Base-by-base conservation (phyloP, 92 coral and sea anemone species). In the Pocillopora meandrina region DNA sequence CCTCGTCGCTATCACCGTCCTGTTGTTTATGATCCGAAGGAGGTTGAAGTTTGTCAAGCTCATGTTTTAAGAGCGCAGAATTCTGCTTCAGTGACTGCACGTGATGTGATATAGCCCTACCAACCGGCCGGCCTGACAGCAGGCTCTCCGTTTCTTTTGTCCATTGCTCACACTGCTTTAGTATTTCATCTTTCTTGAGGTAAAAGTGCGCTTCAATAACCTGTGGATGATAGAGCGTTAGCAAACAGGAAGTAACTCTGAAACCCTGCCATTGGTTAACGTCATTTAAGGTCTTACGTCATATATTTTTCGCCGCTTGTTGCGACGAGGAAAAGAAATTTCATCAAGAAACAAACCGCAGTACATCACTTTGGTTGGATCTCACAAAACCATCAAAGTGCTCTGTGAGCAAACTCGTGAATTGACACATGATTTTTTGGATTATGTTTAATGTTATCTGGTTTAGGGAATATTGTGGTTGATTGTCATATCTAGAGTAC, bases 191-290 rank as follows among this genome's bases (percentile, higher is more conserved):
- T 81, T 91, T 92, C 90, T 97, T 97, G 81, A 92, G 83, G 81
- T 95, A 97, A 79, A 97, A 97, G 90, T 97, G 99, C 67, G 97
- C 92, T 74, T 97, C 93, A 69, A 97, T 95, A 36, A 95, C 99
- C 99, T 97, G 64, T 20, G 79, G 35, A 11, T 4, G 70, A 1
- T 7, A 42, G 31, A 34, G 58, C 11, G 18, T 14, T 13, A 86
- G 61, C 58, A 6, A 36, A 19, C 26, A 75, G 34, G 1, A 56
- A 67, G 56, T 8, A 18, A 8, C 57, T 5, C 20, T 12, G 11
- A 77, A 77, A 42, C 52, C 52, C 4, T 7, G 52, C 52, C 52
- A 42, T 42, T 42, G 5, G 5, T 7, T 42, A 42, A 42, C 52
- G 52, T 42, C 8, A 42, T 3, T 42, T 2, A 42, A 42, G 52